A percentile compares a stretch with the other conserved stretches of the same genome.
Evolutionary conservation across 1,140 invertebrate genomes (phyloP).

Genomic region (Drosophila kikkawai): DNA sequence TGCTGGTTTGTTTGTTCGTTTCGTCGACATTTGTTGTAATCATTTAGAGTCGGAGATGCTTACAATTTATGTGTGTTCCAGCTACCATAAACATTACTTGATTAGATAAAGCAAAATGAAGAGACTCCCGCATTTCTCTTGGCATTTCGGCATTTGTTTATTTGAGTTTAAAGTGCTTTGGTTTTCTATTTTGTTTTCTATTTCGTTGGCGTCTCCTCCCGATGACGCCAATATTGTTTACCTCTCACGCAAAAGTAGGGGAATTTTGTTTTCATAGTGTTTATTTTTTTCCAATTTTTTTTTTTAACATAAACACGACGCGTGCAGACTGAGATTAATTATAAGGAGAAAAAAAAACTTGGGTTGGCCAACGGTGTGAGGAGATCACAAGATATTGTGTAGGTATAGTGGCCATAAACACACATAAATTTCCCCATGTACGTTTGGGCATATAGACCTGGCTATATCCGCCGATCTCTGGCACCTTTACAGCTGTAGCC

Average conservation of each 20-base stretch:
- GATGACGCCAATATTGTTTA: conserved; percentile 78
- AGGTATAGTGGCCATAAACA: conserved; percentile 35
- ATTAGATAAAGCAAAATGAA: conserved; percentile 59
- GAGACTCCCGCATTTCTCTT: conserved; percentile 25
- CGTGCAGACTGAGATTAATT: conserved; percentile 65
- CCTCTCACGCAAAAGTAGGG: conserved; percentile 49
- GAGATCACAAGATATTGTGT: conserved; percentile 54
- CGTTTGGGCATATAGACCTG: conserved; percentile 20
- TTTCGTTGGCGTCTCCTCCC: conserved; percentile 51
- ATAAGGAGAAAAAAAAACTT: conserved; percentile 17
- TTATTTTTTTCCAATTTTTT: conserved; percentile 18
- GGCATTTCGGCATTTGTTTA: conserved; percentile 46
- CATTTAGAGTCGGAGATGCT: conserved; percentile 31
- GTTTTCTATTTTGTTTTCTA: conserved; percentile 43
- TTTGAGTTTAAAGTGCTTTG: conserved; percentile 68
- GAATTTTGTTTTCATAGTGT: conserved; percentile 44
- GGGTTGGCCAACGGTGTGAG: conserved; percentile 26
- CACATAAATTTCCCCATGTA: conserved; percentile 29
- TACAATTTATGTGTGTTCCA: conserved; percentile 44
- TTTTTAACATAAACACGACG: conserved; percentile 52
- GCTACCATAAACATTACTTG: conserved; percentile 54
- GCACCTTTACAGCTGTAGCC: conserved; percentile 30
- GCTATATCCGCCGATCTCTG: conserved; percentile 23
- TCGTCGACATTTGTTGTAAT: conserved; percentile 54
- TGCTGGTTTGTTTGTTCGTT: conserved; percentile 17